These are phyloP conservation scores for Strix occidentalis DNA, from an alignment of 2,797 vertebrate genomes.

Conservation along the genomic window DNA sequence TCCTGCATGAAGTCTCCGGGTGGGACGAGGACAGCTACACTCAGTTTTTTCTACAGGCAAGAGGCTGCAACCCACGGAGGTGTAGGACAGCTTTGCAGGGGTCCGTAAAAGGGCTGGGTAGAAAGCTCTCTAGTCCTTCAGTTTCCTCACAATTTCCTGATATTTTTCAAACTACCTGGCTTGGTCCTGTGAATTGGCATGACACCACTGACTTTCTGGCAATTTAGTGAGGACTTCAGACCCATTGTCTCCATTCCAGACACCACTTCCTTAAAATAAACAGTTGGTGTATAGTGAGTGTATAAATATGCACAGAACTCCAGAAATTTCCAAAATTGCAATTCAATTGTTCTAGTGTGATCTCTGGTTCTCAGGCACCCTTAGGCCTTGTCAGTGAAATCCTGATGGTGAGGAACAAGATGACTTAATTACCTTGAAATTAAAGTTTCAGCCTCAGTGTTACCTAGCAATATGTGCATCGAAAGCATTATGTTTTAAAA, in stretches of 20 bases:
- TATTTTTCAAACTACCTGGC: background rate
- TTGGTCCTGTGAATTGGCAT: background rate
- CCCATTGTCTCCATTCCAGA: background rate
- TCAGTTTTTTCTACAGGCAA: background rate
- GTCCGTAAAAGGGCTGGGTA: background rate
- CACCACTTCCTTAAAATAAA: background rate
- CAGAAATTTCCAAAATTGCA: background rate
- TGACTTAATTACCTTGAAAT: constrained; percentile 26
- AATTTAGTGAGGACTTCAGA: background rate
- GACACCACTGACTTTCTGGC: background rate
- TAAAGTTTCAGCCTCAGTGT: constrained; percentile 14
- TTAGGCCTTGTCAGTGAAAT: background rate
- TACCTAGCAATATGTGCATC: background rate
- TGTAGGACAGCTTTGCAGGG: background rate
- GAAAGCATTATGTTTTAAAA: background rate
- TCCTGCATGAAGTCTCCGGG: background rate
- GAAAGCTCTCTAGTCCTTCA: background rate
- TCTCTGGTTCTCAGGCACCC: background rate
- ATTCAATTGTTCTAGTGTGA: background rate
- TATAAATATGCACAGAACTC: background rate
- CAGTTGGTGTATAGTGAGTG: background rate
- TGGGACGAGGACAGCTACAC: background rate
- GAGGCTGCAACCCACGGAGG: background rate
- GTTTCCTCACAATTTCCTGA: background rate
- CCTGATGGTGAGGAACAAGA: constrained; percentile 1